These are phyloP conservation scores for Drosophila setosimentum DNA, from an alignment of 2,888 invertebrate species.

Conservation along the genomic window DNA sequence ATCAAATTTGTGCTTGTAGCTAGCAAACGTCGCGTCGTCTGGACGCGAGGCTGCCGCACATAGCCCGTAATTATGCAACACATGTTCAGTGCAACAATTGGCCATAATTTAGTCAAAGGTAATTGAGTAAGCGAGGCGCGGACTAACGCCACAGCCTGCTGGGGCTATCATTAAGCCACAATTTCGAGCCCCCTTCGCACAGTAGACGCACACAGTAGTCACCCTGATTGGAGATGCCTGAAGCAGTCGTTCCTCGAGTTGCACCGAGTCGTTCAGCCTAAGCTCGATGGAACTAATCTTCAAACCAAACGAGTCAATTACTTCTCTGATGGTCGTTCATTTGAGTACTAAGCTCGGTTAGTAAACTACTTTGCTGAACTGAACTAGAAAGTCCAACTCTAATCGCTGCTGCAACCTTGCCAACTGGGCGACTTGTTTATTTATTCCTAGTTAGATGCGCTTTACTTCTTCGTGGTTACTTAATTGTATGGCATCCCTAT, in stretches of 20 bases:
- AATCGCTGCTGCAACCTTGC: conserved; percentile 29
- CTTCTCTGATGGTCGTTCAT: neutral
- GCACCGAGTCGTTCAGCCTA: neutral
- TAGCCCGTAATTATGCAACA: conserved; percentile 78
- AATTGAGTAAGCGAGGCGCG: conserved; percentile 71
- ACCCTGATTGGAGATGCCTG: conserved; percentile 43
- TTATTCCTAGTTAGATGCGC: conserved; percentile 76
- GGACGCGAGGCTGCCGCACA: conserved; percentile 44
- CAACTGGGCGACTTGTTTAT: conserved; percentile 73
- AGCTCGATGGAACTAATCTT: conserved; percentile 3
- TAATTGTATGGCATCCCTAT: conserved; percentile 69
- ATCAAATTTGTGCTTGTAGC: conserved; percentile 75
- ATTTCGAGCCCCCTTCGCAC: conserved; percentile 35
- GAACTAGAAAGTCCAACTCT: neutral
- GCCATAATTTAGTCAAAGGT: conserved; percentile 80
- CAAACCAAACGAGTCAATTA: neutral
- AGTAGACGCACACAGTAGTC: conserved; percentile 39
- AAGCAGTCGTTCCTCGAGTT: conserved; percentile 18
- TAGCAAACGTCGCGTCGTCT: conserved; percentile 40
- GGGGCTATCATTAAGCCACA: conserved; percentile 67
- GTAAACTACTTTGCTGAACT: neutral
- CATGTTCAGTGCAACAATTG: conserved; percentile 78
- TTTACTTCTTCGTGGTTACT: conserved; percentile 65
- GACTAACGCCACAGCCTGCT: conserved; percentile 60
- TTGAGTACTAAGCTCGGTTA: neutral